Evolutionary conservation across 2,113 vertebrate species (phyloP), one percentile per base, ranked within the genome.

Genomic region (Aldabrachelys gigantea): DNA sequence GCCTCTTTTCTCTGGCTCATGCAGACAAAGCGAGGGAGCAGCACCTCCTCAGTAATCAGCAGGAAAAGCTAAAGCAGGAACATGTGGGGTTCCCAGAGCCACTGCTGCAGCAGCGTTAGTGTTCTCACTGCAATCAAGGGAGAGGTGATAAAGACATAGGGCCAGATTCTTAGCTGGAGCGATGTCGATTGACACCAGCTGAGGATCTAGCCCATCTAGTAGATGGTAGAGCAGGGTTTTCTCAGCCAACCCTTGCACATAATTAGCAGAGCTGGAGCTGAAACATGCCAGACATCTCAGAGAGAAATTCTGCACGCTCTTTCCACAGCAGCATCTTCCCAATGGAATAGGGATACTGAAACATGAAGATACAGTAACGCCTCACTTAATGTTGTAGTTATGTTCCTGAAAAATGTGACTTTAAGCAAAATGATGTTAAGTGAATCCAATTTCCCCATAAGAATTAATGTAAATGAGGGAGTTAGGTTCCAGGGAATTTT

Each of bases 51-150:
- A 80, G 81, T 89, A 93, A 82, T 94, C 90, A 90, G 21, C 44
- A 83, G 69, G 93, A 44, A 94, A 50, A 92, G 16, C 38, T 84
- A 94, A 90, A 2, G 47, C 53, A 50, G 80, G 59, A 84, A 96
- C 78, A 17, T 27, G 80, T 75, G n/a, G 76, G 88, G 69, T 72
- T 91, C 83, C 9, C 54, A 52, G 47, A 95, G 38, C 69, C 31
- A 80, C 85, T 76, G 84, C 41, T 17, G 83, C 27, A 72, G 35
- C 25, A 76, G 29, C 6, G 3, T 17, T 52, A 14, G 52, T 38
- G 80, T 82, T 50, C 21, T 8, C 84, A 59, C 75, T 89, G 81
- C 65, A 8, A 31, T 90, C 91, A 80, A 90, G 88, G 29, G 94
- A 35, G 52, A 86, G 65, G 49, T 22, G 94, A 44, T 65, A 93